Conservation (phyloP, 2,888 invertebrate genomes). For the Zele albiditarsus region DNA sequence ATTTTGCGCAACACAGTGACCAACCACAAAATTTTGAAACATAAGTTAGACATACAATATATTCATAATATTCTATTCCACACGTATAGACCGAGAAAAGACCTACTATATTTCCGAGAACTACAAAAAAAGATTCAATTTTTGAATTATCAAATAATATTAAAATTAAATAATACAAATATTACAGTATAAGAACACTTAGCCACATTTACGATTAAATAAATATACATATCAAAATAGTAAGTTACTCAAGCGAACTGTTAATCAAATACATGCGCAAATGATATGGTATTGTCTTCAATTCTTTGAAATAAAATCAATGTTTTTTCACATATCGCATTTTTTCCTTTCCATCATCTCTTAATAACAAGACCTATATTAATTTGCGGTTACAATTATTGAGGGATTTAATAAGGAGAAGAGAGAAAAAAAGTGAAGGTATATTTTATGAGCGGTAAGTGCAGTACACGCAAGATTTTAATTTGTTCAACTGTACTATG, state of each 20-base stretch:
- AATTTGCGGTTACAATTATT: background rate
- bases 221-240: background rate
- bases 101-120: background rate
- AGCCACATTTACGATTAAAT: background rate
- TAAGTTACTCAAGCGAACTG: background rate
- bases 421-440: conserved; percentile 41
- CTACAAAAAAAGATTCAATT: background rate
- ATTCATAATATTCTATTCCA: background rate
- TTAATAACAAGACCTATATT: background rate
- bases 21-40: background rate
- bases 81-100: background rate
- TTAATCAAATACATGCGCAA: background rate
- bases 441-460: background rate
- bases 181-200: background rate
- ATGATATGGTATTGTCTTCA: background rate
- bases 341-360: background rate
- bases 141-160: background rate
- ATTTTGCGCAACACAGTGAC: background rate
- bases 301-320: background rate
- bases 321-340: background rate
- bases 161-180: background rate
- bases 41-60: background rate
- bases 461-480: conserved; percentile 9
- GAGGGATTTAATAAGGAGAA: background rate
- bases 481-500: background rate